A percentile compares a stretch with the other conserved stretches of the same genome.
These are phyloP conservation scores for Siderastrea siderea DNA, from an alignment of 92 coral and sea anemone species.

Conservation along the genomic window DNA sequence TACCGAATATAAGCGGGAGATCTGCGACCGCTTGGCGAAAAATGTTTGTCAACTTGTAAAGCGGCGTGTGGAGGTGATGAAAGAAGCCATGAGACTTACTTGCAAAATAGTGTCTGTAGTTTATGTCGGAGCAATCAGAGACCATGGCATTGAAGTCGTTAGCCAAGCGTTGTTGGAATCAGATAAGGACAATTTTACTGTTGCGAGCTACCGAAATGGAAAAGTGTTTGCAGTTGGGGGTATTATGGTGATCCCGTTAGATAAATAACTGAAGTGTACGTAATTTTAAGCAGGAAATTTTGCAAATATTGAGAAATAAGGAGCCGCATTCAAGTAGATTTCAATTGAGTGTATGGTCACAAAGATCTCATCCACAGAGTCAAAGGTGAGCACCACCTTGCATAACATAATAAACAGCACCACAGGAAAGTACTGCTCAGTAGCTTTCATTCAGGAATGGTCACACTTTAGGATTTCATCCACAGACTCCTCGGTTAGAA, in stretches of 20 bases:
- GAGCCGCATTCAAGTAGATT: too few relatives aligned
- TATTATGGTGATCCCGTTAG: conserved; percentile 75
- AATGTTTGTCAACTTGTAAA: conserved; percentile 88
- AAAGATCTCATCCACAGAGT: neutral
- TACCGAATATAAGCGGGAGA: conserved; percentile 82
- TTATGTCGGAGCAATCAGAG: conserved; percentile 88
- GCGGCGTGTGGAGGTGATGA: conserved; percentile 87
- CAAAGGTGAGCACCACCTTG: neutral
- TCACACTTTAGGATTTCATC: too few relatives aligned
- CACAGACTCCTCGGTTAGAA: too few relatives aligned
- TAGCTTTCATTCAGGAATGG: too few relatives aligned
- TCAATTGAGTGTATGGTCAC: neutral
- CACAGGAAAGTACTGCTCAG: too few relatives aligned
- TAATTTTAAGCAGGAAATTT: neutral
- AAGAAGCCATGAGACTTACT: conserved; percentile 66
- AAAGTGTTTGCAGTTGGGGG: conserved; percentile 86
- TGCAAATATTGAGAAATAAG: too few relatives aligned
- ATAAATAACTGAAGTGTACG: neutral
- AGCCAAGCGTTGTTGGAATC: conserved; percentile 81
- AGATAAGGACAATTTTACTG: conserved; percentile 84
- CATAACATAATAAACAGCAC: too few relatives aligned
- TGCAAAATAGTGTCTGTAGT: conserved; percentile 87
- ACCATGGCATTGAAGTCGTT: conserved; percentile 80
- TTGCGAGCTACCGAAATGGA: conserved; percentile 86
- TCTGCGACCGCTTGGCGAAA: conserved; percentile 88